Base-by-base conservation (phyloP, 2,888 invertebrate genomes). In the Caenorhabditis sp. region DNA sequence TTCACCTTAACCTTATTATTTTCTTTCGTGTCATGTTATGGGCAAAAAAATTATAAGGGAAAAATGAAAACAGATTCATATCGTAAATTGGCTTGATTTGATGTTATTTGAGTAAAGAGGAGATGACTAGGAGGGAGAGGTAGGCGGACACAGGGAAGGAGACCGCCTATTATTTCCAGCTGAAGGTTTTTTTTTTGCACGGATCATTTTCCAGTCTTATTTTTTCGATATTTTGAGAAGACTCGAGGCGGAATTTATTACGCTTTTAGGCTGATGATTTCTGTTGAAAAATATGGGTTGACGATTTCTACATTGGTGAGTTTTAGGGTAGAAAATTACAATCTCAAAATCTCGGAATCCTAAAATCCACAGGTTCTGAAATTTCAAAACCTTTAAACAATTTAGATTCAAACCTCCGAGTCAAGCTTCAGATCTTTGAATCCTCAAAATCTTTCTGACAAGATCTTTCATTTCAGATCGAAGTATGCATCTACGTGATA, bases 391-490 rank as follows among this genome's bases (percentile, higher is more conserved):
- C 31, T 35, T 4, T 35, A 8, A n/a, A n/a, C n/a, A n/a, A n/a
- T n/a, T n/a, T n/a, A n/a, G n/a, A n/a, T n/a, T n/a, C n/a, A n/a
- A n/a, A n/a, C n/a, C n/a, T n/a, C n/a, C n/a, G n/a, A n/a, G n/a
- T n/a, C n/a, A n/a, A n/a, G n/a, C n/a, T n/a, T n/a, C n/a, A n/a
- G n/a, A n/a, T n/a, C n/a, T n/a, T n/a, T n/a, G n/a, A n/a, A n/a
- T n/a, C n/a, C n/a, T n/a, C n/a, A n/a, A n/a, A n/a, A n/a, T n/a
- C n/a, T n/a, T n/a, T n/a, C n/a, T n/a, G n/a, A n/a, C n/a, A n/a
- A n/a, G n/a, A n/a, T n/a, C n/a, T n/a, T 16, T 19, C 22, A 12
- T 31, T 86, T 90, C 79, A 90, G 90, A 79, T 90, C 41, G 90
- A 90, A 77, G 87, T 90, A 38, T 70, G 83, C 44, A 90, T 90